Evolutionary conservation across 1,140 invertebrate genomes (phyloP).

Genomic region (Drosophila virilis): DNA sequence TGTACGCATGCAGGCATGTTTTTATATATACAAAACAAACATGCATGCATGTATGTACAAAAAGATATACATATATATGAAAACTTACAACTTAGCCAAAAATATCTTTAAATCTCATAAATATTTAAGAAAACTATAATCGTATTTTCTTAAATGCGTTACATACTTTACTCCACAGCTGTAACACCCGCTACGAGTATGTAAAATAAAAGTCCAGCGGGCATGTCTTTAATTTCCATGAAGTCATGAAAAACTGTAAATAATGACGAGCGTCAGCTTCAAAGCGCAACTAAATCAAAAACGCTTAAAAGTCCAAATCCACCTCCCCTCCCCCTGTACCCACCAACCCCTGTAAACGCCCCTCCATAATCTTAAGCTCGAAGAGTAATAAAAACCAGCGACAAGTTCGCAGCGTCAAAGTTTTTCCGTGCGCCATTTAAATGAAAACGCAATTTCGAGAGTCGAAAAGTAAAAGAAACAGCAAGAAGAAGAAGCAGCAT

Average conservation of each 20-base stretch:
- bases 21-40: too few relatives aligned
- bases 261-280: slow-evolving; percentile 48
- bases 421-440: slow-evolving; percentile 72
- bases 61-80: too few relatives aligned
- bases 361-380: background rate
- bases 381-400: slow-evolving; percentile 40
- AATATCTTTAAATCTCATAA: too few relatives aligned
- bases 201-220: background rate
- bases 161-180: background rate
- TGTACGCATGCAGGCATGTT: too few relatives aligned
- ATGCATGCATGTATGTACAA: too few relatives aligned
- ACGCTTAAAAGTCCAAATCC: slow-evolving; percentile 28
- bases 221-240: slow-evolving; percentile 43
- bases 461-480: slow-evolving; percentile 18
- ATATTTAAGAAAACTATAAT: too few relatives aligned
- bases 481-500: slow-evolving; percentile 7
- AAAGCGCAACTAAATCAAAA: slow-evolving; percentile 55
- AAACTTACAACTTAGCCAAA: too few relatives aligned
- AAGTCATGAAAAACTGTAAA: slow-evolving; percentile 51
- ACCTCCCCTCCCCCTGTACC: too few relatives aligned
- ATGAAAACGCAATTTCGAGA: slow-evolving; percentile 73
- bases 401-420: slow-evolving; percentile 55
- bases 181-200: background rate
- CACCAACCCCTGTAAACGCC: too few relatives aligned
- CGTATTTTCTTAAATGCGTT: background rate